Evolutionary conservation across 2,113 vertebrate genomes (phyloP).

Genomic region (Pandion haliaetus): DNA sequence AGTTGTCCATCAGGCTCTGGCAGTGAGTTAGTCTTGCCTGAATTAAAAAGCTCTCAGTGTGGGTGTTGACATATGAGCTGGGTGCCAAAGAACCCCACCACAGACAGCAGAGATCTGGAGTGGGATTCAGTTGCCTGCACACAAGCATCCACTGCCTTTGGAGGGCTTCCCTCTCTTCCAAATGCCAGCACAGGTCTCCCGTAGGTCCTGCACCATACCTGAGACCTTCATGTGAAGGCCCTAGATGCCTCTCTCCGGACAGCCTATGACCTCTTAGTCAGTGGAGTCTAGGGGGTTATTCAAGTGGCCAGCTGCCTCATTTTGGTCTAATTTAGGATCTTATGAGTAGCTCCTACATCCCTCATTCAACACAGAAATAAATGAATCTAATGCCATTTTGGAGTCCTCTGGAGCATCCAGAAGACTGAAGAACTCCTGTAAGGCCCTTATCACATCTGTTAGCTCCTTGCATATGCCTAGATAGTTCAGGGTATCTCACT

Average conservation of each 20-base stretch:
- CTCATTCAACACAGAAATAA: background rate
- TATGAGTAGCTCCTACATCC: background rate
- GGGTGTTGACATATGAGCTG: background rate
- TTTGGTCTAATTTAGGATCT: background rate
- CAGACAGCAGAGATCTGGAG: background rate
- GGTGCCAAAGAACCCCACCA: background rate
- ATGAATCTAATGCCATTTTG: background rate
- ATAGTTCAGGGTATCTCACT: background rate
- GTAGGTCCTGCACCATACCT: background rate
- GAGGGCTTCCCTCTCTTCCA: background rate
- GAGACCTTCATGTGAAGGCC: background rate
- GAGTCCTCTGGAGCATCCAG: background rate
- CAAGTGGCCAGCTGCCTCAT: background rate
- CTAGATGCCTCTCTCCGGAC: background rate
- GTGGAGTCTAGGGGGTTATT: background rate
- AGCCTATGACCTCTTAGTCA: background rate
- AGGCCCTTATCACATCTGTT: background rate
- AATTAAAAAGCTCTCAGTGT: background rate
- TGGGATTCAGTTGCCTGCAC: background rate
- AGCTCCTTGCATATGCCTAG: background rate
- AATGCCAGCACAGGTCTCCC: background rate
- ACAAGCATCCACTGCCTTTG: background rate
- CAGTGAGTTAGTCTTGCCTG: background rate
- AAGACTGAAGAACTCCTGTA: background rate
- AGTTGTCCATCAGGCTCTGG: background rate